A percentile compares a stretch with the other conserved stretches of the same genome.
phyloP scores from a whole-genome alignment of 2,888 invertebrate genomes.

The Meiosimyza decipiens region DNA sequence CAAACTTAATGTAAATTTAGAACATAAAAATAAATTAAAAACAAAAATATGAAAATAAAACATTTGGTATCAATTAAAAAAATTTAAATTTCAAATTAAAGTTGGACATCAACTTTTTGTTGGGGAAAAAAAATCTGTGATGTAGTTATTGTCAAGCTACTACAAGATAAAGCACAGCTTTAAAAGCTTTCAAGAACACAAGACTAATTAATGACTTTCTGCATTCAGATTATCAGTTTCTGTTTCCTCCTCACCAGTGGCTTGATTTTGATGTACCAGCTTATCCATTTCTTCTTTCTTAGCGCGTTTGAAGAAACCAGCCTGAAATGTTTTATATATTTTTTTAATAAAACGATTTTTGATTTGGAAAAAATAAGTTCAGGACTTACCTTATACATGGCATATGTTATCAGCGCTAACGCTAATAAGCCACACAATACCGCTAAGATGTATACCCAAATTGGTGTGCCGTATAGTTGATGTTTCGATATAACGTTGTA shows the following conservation, averaged over 20 bases:
- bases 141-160: conserved; percentile 6
- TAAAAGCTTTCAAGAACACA: background rate
- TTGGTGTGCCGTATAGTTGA: conserved; percentile 56
- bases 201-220: conserved; percentile 46
- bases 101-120: conserved; percentile 26
- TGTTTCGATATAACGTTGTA: conserved; percentile 66
- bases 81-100: no score
- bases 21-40: conserved; percentile 42
- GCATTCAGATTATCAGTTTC: conserved; percentile 59
- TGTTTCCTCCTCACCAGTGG: conserved; percentile 55
- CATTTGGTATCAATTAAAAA: conserved; percentile 46
- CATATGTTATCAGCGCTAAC: conserved; percentile 63
- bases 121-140: background rate
- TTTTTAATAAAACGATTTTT: background rate
- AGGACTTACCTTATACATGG: conserved; percentile 61
- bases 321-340: conserved; percentile 48
- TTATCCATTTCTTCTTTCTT: conserved; percentile 68
- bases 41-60: conserved; percentile 38
- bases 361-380: background rate
- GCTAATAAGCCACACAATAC: conserved; percentile 66
- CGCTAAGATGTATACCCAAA: conserved; percentile 68
- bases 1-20: conserved; percentile 16
- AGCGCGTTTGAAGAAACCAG: conserved; percentile 68
- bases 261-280: conserved; percentile 58
- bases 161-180: conserved; percentile 28